Conservation (phyloP, 92 coral and sea anemone genomes). For the Actinostola sp. region DNA sequence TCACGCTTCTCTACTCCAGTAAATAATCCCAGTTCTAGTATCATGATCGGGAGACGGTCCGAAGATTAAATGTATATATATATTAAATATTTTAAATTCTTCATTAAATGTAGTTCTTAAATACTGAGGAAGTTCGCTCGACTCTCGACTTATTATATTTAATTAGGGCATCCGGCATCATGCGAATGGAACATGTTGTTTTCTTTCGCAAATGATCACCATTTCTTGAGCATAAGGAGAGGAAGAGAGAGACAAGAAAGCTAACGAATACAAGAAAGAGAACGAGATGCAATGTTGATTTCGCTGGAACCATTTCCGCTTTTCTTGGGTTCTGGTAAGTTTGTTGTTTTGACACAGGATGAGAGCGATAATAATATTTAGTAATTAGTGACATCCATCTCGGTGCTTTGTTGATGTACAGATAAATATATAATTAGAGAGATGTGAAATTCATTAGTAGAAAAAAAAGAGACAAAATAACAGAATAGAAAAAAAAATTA, state of each 20-base stretch:
- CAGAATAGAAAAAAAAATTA: background rate
- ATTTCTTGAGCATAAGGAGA: no score
- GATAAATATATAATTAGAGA: background rate
- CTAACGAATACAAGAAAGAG: background rate
- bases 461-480: background rate
- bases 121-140: background rate
- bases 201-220: background rate
- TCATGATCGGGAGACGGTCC: no score
- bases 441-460: background rate
- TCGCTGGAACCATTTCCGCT: background rate
- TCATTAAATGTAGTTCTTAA: background rate
- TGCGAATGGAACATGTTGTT: background rate
- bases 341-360: slow-evolving; percentile 5
- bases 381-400: slow-evolving; percentile 9
- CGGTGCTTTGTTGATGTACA: background rate
- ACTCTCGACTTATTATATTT: background rate
- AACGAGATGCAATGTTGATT: background rate
- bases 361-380: background rate
- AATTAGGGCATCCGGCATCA: slow-evolving; percentile 1
- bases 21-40: no score
- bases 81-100: no score
- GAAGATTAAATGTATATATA: no score
- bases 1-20: no score
- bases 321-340: background rate
- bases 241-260: no score